Conservation (phyloP, 2,888 invertebrate species). For the Callinectes sapidus region DNA sequence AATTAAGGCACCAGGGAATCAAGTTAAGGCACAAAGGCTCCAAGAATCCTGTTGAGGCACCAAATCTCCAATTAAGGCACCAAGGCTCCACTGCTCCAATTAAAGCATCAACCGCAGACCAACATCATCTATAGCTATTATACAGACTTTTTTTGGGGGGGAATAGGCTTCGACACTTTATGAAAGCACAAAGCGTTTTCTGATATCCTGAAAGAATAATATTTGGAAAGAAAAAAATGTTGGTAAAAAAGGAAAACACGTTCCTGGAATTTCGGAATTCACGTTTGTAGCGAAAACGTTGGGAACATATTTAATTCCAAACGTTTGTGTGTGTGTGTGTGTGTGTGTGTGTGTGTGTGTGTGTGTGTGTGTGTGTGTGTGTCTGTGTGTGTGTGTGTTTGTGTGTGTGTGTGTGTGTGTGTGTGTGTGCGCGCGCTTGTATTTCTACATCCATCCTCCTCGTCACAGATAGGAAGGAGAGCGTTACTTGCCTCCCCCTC, state of each 20-base stretch:
- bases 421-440: not conserved
- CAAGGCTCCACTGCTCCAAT: too few relatives aligned
- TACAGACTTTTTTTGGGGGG: not conserved
- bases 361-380: not conserved
- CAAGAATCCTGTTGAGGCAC: too few relatives aligned
- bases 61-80: too few relatives aligned
- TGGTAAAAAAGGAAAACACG: not conserved
- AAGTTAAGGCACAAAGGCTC: too few relatives aligned
- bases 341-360: conserved; percentile 1
- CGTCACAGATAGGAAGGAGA: not conserved
- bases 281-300: not conserved
- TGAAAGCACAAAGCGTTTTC: not conserved
- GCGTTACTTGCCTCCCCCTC: not conserved
- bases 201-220: not conserved
- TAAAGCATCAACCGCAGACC: too few relatives aligned
- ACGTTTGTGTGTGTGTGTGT: not conserved
- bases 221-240: not conserved
- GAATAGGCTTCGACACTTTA: not conserved
- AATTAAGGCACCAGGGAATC: too few relatives aligned
- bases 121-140: not conserved
- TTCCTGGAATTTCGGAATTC: not conserved
- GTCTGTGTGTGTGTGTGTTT: not conserved
- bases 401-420: not conserved
- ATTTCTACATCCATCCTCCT: not conserved
- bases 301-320: not conserved